These are phyloP conservation scores for Charanyca ferruginea DNA, from an alignment of 2,888 invertebrate species.

Conservation along the genomic window DNA sequence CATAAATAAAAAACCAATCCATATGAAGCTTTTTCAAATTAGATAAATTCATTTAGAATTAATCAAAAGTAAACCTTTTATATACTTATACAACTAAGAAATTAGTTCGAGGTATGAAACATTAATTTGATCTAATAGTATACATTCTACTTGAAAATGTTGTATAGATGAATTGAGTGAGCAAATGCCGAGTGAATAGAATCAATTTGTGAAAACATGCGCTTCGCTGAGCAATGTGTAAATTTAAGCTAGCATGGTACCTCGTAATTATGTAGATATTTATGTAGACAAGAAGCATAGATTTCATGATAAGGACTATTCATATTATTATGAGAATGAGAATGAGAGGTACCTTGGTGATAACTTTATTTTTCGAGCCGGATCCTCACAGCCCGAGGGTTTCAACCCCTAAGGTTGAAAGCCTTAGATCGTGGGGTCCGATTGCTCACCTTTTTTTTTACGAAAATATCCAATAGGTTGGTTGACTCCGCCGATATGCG, in stretches of 20 bases:
- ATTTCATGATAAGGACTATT: not conserved
- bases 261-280: not conserved
- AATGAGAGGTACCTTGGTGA: too few relatives aligned
- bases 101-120: slow-evolving; percentile 14
- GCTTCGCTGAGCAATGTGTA: slow-evolving; percentile 22
- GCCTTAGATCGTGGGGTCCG: too few relatives aligned
- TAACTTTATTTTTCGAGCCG: too few relatives aligned
- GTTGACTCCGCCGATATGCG: too few relatives aligned
- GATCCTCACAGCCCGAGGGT: too few relatives aligned
- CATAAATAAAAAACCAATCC: not conserved
- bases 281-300: not conserved
- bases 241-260: not conserved
- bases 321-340: not conserved
- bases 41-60: slow-evolving; percentile 6
- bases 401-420: too few relatives aligned
- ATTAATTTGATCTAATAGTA: slow-evolving; percentile 6
- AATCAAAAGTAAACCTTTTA: slow-evolving; percentile 13
- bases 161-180: slow-evolving; percentile 26
- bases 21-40: not conserved
- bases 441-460: too few relatives aligned
- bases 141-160: slow-evolving; percentile 19
- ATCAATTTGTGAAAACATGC: slow-evolving; percentile 24
- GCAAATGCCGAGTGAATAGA: slow-evolving; percentile 7
- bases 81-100: not conserved
- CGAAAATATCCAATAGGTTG: too few relatives aligned